Percentiles rank a stretch among this genome's conserved stretches.
These are phyloP conservation scores for Montifringilla adamsi DNA, from an alignment of 2,113 vertebrate species.

Conservation along the genomic window DNA sequence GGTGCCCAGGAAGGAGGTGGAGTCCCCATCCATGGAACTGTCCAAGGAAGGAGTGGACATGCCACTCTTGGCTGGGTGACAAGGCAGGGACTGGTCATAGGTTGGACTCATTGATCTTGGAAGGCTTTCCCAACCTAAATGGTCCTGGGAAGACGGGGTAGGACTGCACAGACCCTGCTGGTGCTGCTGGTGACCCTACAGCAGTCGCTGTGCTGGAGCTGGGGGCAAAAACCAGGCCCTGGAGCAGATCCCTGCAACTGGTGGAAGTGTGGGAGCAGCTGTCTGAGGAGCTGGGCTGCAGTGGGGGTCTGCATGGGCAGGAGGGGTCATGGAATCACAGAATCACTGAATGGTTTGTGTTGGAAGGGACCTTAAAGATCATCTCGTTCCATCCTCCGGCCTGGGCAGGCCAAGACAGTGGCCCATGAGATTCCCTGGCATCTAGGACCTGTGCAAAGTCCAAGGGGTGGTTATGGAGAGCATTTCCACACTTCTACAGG, in stretches of 20 bases:
- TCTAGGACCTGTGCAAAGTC: not conserved
- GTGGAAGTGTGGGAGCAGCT: not conserved
- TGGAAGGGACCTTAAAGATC: not conserved
- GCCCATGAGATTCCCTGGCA: fast-evolving
- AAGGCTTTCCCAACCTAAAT: not conserved
- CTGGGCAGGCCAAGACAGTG: not conserved
- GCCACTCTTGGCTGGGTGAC: not conserved
- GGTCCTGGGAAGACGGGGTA: not conserved
- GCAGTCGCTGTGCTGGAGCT: fast-evolving
- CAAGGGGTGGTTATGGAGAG: not conserved
- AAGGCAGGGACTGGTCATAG: not conserved
- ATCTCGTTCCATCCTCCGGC: not conserved
- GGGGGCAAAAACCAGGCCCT: not conserved
- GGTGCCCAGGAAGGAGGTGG: not conserved
- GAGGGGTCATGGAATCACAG: not conserved
- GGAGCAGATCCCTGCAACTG: not conserved
- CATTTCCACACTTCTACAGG: not conserved
- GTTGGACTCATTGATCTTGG: not conserved
- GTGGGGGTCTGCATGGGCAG: not conserved
- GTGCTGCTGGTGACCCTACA: not conserved
- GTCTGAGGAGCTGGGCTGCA: not conserved
- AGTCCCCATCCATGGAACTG: not conserved
- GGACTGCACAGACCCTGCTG: not conserved
- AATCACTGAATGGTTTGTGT: not conserved
- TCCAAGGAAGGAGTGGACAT: fast-evolving